Evolutionary conservation across 1,140 invertebrate genomes (phyloP).

Genomic region (Vanessa tameamea): DNA sequence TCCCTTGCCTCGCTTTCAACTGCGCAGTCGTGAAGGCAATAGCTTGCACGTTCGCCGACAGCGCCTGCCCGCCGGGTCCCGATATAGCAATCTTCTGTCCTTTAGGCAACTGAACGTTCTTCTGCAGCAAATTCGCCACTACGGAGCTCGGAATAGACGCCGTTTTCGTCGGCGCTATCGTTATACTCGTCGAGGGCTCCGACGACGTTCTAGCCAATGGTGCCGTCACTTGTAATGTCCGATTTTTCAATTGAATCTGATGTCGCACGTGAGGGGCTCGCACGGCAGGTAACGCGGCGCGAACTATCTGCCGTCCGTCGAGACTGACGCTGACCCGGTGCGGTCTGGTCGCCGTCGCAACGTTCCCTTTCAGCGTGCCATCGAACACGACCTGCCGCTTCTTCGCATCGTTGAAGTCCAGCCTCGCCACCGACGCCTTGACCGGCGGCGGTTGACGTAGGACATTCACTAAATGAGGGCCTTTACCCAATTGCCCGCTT

Average conservation of each 20-base stretch:
- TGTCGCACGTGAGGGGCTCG: constrained; percentile 48
- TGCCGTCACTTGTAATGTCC: constrained; percentile 49
- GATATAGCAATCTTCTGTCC: constrained; percentile 65
- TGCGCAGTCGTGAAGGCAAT: constrained; percentile 63
- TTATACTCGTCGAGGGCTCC: constrained; percentile 54
- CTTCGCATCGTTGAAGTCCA: constrained; percentile 55
- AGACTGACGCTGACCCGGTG: constrained; percentile 55
- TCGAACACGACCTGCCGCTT: constrained; percentile 57
- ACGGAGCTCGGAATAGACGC: constrained; percentile 60
- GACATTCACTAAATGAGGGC: constrained; percentile 67
- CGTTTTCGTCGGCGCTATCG: constrained; percentile 48
- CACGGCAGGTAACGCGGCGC: constrained; percentile 52
- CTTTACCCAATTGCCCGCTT: constrained; percentile 58
- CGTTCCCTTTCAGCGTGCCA: constrained; percentile 50
- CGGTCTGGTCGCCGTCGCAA: constrained; percentile 44
- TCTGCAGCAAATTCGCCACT: constrained; percentile 68
- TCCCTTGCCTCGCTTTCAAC: constrained; percentile 59
- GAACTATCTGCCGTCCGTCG: constrained; percentile 56
- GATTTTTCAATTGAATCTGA: constrained; percentile 65
- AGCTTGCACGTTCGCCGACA: constrained; percentile 64
- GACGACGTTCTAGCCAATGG: constrained; percentile 38
- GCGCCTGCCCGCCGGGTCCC: constrained; percentile 47
- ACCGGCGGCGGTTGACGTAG: constrained; percentile 57
- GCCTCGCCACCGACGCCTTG: constrained; percentile 45
- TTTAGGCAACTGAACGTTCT: constrained; percentile 56